Evolutionary conservation across 2,113 vertebrate species (phyloP).

Genomic region (Stomatorhinus ivindoensis): DNA sequence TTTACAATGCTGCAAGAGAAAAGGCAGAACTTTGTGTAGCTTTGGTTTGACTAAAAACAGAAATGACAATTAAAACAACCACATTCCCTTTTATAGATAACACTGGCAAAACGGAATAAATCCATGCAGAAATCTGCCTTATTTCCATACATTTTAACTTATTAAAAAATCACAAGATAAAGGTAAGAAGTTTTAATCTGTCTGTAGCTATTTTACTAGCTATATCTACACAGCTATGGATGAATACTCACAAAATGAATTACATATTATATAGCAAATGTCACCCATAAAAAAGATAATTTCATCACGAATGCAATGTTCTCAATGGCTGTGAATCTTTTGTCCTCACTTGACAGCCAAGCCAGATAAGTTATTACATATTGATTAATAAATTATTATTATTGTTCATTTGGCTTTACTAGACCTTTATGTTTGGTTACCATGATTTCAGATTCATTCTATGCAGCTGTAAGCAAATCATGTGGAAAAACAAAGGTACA

Average conservation of each 20-base stretch:
- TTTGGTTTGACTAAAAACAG: conserved; percentile 99
- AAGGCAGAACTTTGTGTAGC: conserved; percentile 99
- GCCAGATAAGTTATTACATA: conserved; percentile 85
- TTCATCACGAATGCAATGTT: conserved; percentile 70
- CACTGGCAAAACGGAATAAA: conserved; percentile 40
- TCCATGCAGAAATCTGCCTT: neutral
- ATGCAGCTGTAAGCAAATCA: conserved; percentile 78
- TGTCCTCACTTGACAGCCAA: conserved; percentile 87
- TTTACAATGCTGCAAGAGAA: conserved; percentile 88
- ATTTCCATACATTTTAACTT: conserved; percentile 8
- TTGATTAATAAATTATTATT: conserved; percentile 70
- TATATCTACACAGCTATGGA: conserved; percentile 30
- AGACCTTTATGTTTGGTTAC: conserved; percentile 99
- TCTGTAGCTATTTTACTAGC: conserved; percentile 15
- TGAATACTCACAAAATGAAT: conserved; percentile 34
- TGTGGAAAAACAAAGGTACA: conserved; percentile 69
- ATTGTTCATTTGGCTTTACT: conserved; percentile 87
- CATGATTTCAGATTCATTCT: conserved; percentile 90
- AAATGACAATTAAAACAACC: conserved; percentile 69
- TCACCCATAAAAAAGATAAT: conserved; percentile 54
- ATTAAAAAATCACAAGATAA: conserved; percentile 16
- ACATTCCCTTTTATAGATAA: conserved; percentile 62
- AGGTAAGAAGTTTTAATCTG: conserved; percentile 13
- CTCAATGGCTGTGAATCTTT: conserved; percentile 89
- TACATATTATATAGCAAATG: conserved; percentile 52